Percentiles rank a stretch among this genome's conserved stretches.
phyloP scores from a whole-genome alignment of 1,140 invertebrate species.

The Bombus sylvicola region DNA sequence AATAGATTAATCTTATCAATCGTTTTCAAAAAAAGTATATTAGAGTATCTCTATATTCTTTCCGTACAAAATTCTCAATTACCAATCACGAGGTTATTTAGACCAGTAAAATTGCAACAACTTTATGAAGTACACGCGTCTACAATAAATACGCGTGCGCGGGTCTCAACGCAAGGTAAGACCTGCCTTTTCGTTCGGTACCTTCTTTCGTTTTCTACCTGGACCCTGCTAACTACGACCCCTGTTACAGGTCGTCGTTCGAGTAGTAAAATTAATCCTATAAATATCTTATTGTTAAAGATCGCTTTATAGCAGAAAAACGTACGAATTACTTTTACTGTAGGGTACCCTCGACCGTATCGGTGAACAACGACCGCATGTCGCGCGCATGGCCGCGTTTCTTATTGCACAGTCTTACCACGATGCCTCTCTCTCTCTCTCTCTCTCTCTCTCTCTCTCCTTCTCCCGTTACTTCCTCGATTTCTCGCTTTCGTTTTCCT shows the following conservation, averaged over 20 bases:
- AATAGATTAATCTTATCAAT: too few relatives aligned
- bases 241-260: constrained; percentile 47
- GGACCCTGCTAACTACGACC: constrained; percentile 5
- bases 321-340: constrained; percentile 74
- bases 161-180: too few relatives aligned
- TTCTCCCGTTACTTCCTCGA: constrained; percentile 36
- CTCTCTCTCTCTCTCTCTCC: too few relatives aligned
- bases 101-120: not conserved
- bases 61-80: too few relatives aligned
- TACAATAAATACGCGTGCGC: not conserved
- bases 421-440: not conserved
- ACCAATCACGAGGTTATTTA: too few relatives aligned
- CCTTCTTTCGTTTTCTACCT: constrained; percentile 69
- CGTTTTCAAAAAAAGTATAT: too few relatives aligned
- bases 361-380: constrained; percentile 44
- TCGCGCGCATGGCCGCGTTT: constrained; percentile 47
- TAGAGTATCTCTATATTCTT: too few relatives aligned
- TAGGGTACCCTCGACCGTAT: constrained; percentile 45
- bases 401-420: constrained; percentile 29
- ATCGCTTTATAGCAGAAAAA: constrained; percentile 70
- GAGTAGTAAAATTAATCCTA: constrained; percentile 78
- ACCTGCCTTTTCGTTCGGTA: not conserved
- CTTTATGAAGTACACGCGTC: constrained; percentile 1
- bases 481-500: constrained; percentile 37
- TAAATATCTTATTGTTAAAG: constrained; percentile 76